Conservation (phyloP, 2,113 vertebrate genomes). For the Calypte anna region DNA sequence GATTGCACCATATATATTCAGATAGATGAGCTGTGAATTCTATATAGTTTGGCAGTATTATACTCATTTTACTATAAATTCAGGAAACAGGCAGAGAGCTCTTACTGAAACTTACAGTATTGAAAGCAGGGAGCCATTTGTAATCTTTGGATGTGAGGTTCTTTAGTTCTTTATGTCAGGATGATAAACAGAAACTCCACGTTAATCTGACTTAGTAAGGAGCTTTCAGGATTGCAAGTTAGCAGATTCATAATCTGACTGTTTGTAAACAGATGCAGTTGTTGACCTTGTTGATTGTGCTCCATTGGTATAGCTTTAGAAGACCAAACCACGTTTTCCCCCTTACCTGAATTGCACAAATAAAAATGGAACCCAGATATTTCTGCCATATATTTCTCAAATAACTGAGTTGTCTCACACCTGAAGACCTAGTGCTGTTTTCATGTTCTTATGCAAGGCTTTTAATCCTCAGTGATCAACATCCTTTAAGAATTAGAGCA, state of each 20-base stretch:
- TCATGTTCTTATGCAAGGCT: constrained; percentile 36
- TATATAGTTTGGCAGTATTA: not conserved
- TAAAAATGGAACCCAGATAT: not conserved
- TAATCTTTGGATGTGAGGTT: not conserved
- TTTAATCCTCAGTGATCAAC: constrained; percentile 20
- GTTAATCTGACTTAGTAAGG: constrained; percentile 59
- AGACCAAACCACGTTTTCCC: not conserved
- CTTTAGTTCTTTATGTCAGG: not conserved
- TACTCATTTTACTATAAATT: not conserved
- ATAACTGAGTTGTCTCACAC: not conserved
- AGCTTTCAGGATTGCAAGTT: constrained; percentile 62
- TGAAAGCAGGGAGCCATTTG: not conserved
- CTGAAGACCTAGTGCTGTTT: not conserved
- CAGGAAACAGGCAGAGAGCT: not conserved
- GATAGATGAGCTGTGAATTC: not conserved
- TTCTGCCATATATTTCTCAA: not conserved
- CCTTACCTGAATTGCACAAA: not conserved
- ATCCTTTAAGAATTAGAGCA: constrained; percentile 32
- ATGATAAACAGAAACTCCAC: constrained; percentile 27
- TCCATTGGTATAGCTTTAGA: not conserved
- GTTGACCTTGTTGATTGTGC: constrained; percentile 35
- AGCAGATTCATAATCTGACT: constrained; percentile 58
- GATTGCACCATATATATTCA: fast-evolving
- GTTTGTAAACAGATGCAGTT: constrained; percentile 64
- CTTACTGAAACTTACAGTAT: not conserved